phyloP scores from a whole-genome alignment of 2,797 vertebrate genomes.

The Limnodromus scolopaceus region DNA sequence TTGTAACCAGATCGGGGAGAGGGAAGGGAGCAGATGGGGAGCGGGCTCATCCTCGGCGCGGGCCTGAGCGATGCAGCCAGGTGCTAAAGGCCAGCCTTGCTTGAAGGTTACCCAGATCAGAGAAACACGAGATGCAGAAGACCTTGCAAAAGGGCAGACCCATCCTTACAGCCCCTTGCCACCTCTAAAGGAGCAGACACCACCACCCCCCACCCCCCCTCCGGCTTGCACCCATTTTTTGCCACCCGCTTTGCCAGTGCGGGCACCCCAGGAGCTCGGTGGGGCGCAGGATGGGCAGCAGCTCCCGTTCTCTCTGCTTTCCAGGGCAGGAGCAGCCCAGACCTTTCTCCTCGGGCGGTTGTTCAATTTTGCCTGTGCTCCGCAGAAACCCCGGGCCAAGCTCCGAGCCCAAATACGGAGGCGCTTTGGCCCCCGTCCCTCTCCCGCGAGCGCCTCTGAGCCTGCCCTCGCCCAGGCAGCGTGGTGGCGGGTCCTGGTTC shows the following conservation, averaged over 20 bases:
- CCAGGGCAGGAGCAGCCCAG: background rate
- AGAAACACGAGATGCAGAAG: background rate
- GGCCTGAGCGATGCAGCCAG: slow-evolving; percentile 58
- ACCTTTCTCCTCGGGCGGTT: background rate
- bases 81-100: slow-evolving; percentile 53
- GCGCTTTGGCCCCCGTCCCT: background rate
- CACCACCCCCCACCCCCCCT: too few species aligned
- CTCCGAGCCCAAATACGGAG: background rate
- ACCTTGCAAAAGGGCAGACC: background rate
- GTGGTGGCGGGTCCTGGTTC: fast-evolving
- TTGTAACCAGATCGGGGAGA: background rate
- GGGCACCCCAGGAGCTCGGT: background rate
- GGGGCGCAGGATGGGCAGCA: background rate
- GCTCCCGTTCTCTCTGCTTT: background rate
- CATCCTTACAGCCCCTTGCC: background rate
- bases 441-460: background rate
- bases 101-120: background rate
- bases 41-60: background rate
- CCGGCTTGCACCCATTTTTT: background rate
- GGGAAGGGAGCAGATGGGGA: slow-evolving; percentile 48
- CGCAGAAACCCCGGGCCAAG: background rate
- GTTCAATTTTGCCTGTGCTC: background rate
- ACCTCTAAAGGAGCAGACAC: fast-evolving
- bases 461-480: background rate
- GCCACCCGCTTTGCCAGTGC: background rate